Conservation (phyloP, 2,888 invertebrate species). For the Mesochorus sp. region DNA sequence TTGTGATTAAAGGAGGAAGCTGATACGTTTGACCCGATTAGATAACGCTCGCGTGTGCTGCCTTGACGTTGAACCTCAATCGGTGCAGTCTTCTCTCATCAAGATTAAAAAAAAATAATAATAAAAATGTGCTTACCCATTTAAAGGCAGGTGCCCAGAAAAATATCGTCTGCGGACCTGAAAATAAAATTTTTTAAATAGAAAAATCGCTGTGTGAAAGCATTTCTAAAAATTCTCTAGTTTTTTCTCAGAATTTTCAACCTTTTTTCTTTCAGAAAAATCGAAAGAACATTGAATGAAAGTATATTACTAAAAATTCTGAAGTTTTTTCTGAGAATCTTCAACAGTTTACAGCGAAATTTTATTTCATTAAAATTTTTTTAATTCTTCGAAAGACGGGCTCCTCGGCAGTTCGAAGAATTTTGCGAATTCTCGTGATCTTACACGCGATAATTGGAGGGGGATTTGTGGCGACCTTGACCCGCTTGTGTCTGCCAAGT, state of each 20-base stretch:
- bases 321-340: background rate
- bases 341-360: no score
- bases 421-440: background rate
- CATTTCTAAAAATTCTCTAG: background rate
- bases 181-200: slow-evolving; percentile 38
- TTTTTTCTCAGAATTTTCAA: no score
- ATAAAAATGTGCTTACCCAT: slow-evolving; percentile 90
- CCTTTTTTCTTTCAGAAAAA: no score
- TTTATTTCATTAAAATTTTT: no score
- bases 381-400: no score
- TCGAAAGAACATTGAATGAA: background rate
- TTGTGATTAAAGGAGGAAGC: no score
- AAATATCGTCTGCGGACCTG: slow-evolving; percentile 98
- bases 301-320: background rate
- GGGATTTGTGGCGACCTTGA: slow-evolving; percentile 36
- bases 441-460: background rate
- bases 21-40: no score
- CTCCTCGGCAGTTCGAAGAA: no score
- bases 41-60: no score
- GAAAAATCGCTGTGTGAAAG: background rate
- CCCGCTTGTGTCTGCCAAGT: slow-evolving; percentile 34
- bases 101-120: background rate
- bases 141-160: slow-evolving; percentile 99
- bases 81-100: no score
- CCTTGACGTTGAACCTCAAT: no score